Evolutionary conservation across 2,888 invertebrate species (phyloP), one percentile per base, ranked within the genome.

Genomic region (Podabrus alpinus): DNA sequence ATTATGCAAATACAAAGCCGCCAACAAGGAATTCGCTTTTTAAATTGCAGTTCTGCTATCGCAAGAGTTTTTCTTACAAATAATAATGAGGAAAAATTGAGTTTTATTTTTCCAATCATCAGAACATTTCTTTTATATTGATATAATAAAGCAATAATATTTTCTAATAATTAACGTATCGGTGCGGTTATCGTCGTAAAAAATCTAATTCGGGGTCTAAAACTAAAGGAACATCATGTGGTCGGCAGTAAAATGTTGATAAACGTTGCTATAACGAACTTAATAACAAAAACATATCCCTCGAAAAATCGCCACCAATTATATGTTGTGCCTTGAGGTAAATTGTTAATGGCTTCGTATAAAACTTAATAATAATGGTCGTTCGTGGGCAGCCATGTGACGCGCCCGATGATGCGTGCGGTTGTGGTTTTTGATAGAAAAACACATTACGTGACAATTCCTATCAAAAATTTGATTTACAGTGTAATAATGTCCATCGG

Each of bases 1-100:
- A 85, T 85, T 85, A 85, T 85, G 85, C 84, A 85, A 85, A 85
- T 85, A 82, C 82, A 82, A 81, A 81, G n/a, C 83, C 84, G 84
- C 84, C 83, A 83, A 84, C 84, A 85, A 84, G 84, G 84, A 85
- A 83, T 83, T 83, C 84, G 85, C 83, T 81, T 81, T 83, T 85
- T 83, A 85, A 85, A 85, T 85, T 85, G 85, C 85, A 85, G 85
- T 84, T 85, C 83, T 83, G 79, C 81, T 77, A 81, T 82, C 80
- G 83, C 84, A 84, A 84, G 80, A 80, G 81, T 78, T 80, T 81
- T 81, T 79, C 81, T 78, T 81, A 74, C 72, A 73, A 78, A 78
- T 78, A 78, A 78, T 78, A 74, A 76, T 74, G 78, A 77, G 77
- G 78, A 72, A 76, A 77, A 78, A 74, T 75, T 74, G 17, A 17